Evolutionary conservation across 2,888 invertebrate species (phyloP).

Genomic region (Caenorhabditis uteleia): DNA sequence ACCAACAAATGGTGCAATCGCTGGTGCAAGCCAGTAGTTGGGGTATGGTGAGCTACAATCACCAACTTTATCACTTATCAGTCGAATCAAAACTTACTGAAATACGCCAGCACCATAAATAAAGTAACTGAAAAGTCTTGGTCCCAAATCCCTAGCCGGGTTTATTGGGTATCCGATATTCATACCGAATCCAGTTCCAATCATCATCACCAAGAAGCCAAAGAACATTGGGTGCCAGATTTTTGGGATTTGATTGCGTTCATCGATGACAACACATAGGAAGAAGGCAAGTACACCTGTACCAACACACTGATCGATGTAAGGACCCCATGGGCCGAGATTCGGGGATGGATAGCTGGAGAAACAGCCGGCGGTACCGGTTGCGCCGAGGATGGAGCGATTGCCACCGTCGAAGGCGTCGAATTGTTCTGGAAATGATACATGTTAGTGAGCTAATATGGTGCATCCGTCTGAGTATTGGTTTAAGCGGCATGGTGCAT

Average conservation of each 20-base stretch:
- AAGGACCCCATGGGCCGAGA: slow-evolving; percentile 45
- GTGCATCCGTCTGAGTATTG: background rate
- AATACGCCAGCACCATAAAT: slow-evolving; percentile 63
- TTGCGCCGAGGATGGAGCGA: slow-evolving; percentile 41
- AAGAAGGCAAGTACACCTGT: slow-evolving; percentile 61
- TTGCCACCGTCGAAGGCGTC: slow-evolving; percentile 51
- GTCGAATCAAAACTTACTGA: slow-evolving; percentile 3
- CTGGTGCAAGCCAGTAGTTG: slow-evolving; percentile 49
- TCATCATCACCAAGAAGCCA: slow-evolving; percentile 60
- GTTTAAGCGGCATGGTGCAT: no score
- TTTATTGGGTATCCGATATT: slow-evolving; percentile 59
- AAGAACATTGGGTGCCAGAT: slow-evolving; percentile 53
- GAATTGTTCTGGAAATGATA: slow-evolving; percentile 52
- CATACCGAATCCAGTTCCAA: slow-evolving; percentile 63
- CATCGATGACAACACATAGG: slow-evolving; percentile 57
- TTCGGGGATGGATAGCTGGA: slow-evolving; percentile 55
- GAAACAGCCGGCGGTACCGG: slow-evolving; percentile 57
- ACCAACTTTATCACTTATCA: no score
- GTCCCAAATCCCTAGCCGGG: slow-evolving; percentile 62
- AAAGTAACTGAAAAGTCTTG: slow-evolving; percentile 60
- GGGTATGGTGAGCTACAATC: slow-evolving; percentile 45
- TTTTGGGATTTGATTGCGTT: slow-evolving; percentile 61
- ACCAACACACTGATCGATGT: slow-evolving; percentile 63
- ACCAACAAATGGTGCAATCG: slow-evolving; percentile 50
- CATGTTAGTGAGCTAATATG: background rate